These are phyloP conservation scores for Cremastinae sp. DNA, from an alignment of 2,888 invertebrate genomes.

Conservation along the genomic window DNA sequence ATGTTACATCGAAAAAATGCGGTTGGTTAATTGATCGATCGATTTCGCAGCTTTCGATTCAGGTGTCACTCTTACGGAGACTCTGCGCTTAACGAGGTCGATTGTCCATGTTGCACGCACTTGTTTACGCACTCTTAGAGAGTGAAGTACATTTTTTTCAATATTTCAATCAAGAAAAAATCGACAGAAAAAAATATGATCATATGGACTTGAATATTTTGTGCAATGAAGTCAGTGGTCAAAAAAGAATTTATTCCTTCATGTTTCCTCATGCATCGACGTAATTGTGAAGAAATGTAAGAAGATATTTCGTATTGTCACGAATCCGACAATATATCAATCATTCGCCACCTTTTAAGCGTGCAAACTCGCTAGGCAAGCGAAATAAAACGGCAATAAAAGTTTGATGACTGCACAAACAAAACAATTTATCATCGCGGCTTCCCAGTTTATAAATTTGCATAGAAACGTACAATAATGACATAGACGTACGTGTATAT, in stretches of 20 bases:
- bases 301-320: constrained; percentile 9
- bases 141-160: constrained; percentile 12
- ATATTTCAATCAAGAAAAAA: background rate
- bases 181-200: background rate
- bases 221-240: background rate
- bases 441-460: constrained; percentile 31
- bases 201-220: too few species aligned
- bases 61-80: constrained; percentile 47
- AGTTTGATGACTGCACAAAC: constrained; percentile 45
- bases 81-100: constrained; percentile 57
- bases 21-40: constrained; percentile 59
- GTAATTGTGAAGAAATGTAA: background rate
- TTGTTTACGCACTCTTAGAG: constrained; percentile 8
- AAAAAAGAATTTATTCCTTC: background rate
- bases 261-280: too few species aligned
- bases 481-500: constrained; percentile 26
- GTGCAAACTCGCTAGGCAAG: constrained; percentile 17
- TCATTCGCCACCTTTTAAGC: constrained; percentile 20
- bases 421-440: constrained; percentile 50
- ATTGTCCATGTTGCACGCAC: constrained; percentile 32
- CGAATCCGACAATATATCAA: constrained; percentile 16
- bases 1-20: constrained; percentile 21
- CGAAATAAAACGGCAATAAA: constrained; percentile 9
- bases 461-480: constrained; percentile 20
- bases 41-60: constrained; percentile 48